Evolutionary conservation across 2,888 invertebrate genomes (phyloP), one percentile per base, ranked within the genome.

Genomic region (Epicampocera succincta): DNA sequence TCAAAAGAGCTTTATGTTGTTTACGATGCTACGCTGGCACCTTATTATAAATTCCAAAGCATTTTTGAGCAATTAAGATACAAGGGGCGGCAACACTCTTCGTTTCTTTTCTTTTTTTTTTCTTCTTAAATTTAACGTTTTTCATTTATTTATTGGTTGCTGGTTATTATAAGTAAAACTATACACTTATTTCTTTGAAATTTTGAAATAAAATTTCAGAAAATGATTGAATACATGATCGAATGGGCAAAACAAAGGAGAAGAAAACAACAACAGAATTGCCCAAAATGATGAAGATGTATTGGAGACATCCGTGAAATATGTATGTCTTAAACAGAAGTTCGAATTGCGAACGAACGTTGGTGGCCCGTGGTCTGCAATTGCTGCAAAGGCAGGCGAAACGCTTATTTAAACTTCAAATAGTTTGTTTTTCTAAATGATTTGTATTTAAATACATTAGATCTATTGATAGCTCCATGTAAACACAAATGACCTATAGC

Each of bases 21-120:
- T 19, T 58, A n/a, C 46, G 33, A 33, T 33, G 46, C 38, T 40
- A 15, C 48, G 76, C 61, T 82, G 82, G 78, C 78, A 78, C 74
- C 82, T 78, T 78, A 82, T 82, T 82, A 82, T 78, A 82, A 78
- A 82, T 78, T 78, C 78, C 82, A 71, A 78, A 75, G 48, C 50
- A 74, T 78, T 60, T 66, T 76, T 76, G 46, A 82, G 82, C 82
- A 82, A 82, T 82, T 82, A 82, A 82, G 82, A 82, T 82, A 82
- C 82, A 82, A 82, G 69, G 74, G 82, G 78, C 82, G 82, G 82
- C 54, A 78, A 75, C 82, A 74, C 54, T 33, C 4, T 65, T 61
- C 25, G 25, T 3, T 25, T 25, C 5, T 25, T 25, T 33, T 33
- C 8, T 33, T 74, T 21, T 46, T 54, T 74, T 48, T 40, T 50